Conservation (phyloP, 2,888 invertebrate species). For the Nomada ruficornis region DNA sequence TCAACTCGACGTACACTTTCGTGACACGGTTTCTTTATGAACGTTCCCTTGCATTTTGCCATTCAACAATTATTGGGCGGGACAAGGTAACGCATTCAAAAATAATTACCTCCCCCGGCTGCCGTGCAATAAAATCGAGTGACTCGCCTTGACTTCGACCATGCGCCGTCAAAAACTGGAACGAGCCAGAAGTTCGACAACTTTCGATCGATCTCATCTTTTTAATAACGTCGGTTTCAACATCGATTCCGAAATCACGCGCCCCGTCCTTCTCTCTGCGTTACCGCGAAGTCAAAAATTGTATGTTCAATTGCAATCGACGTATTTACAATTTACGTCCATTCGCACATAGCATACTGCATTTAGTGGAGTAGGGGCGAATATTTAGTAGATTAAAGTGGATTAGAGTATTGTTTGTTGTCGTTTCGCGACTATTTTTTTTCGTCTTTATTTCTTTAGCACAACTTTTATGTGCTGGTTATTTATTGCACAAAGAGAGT, state of each 20-base stretch:
- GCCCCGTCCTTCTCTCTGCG: not conserved
- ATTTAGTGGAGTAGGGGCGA: too few species aligned
- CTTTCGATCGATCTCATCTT: conserved; percentile 49
- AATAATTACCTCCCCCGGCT: conserved; percentile 33
- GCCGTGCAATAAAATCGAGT: conserved; percentile 39
- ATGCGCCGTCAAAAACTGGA: conserved; percentile 43
- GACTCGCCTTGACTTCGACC: conserved; percentile 49
- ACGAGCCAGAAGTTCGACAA: conserved; percentile 47
- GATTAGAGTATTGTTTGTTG: too few species aligned
- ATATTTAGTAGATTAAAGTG: too few species aligned
- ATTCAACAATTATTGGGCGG: conserved; percentile 22
- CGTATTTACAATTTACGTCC: too few species aligned
- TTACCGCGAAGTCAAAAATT: not conserved
- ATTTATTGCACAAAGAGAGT: not conserved
- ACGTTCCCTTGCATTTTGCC: not conserved
- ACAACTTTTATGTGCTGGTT: not conserved
- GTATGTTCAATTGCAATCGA: not conserved
- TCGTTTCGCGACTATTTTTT: too few species aligned
- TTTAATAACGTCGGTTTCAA: conserved; percentile 47
- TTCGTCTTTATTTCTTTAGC: too few species aligned
- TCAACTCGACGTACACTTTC: not conserved
- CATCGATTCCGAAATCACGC: not conserved
- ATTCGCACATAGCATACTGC: too few species aligned
- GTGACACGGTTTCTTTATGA: conserved; percentile 23
- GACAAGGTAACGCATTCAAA: conserved; percentile 20